Conservation (phyloP, 2,888 invertebrate species). For the Dryobotodes eremita region DNA sequence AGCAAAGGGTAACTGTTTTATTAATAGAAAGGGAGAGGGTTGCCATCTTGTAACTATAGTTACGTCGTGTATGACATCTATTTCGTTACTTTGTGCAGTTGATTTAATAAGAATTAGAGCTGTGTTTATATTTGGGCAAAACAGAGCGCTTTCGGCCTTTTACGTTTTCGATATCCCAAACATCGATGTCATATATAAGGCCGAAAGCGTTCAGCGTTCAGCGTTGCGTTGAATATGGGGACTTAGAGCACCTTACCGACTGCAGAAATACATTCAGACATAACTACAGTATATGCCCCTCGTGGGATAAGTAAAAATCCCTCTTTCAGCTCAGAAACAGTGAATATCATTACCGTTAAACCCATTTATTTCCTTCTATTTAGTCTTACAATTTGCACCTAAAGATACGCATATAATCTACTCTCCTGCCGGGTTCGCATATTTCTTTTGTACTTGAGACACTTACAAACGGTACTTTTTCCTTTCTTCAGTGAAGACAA, state of each 20-base stretch:
- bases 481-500: slow-evolving; percentile 37
- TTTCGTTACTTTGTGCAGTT: slow-evolving; percentile 14
- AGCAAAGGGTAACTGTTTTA: slow-evolving; percentile 40
- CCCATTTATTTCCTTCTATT: slow-evolving; percentile 45
- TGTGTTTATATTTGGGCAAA: not conserved
- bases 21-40: slow-evolving; percentile 38
- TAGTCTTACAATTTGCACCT: slow-evolving; percentile 60
- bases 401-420: slow-evolving; percentile 56
- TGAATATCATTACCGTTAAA: slow-evolving; percentile 39
- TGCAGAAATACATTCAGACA: not conserved
- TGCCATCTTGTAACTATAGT: slow-evolving; percentile 25
- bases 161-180: not conserved
- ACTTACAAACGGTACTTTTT: slow-evolving; percentile 33
- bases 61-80: not conserved
- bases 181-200: not conserved
- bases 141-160: no score
- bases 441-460: slow-evolving; percentile 53
- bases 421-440: slow-evolving; percentile 46
- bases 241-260: no score
- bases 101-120: not conserved
- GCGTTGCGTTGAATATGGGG: not conserved
- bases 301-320: not conserved
- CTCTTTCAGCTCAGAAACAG: slow-evolving; percentile 12
- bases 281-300: not conserved
- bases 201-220: slow-evolving; percentile 1